Evolutionary conservation across 1,140 invertebrate genomes (phyloP).

Genomic region (Proctacanthus coquilletti): DNA sequence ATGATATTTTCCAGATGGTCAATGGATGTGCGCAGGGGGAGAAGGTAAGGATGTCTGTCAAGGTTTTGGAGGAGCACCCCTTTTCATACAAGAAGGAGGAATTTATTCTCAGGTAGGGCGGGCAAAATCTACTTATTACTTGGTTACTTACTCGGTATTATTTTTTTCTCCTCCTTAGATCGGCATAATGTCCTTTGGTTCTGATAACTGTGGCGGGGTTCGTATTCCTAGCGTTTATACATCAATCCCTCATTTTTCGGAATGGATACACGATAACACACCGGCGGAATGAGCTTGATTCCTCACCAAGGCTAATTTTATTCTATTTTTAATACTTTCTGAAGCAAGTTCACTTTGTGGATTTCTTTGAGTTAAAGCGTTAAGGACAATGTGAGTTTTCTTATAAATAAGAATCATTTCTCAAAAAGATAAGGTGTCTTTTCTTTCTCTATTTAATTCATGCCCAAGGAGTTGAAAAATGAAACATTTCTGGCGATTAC

Average conservation of each 20-base stretch:
- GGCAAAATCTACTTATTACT: not conserved
- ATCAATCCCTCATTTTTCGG: constrained; percentile 45
- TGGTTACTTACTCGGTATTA: not conserved
- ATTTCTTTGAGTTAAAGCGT: too few relatives aligned
- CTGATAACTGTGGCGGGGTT: constrained; percentile 48
- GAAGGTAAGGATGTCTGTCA: constrained; percentile 48
- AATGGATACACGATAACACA: constrained; percentile 51
- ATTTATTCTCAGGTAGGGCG: constrained; percentile 40
- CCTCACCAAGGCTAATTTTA: too few relatives aligned
- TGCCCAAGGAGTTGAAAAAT: too few relatives aligned
- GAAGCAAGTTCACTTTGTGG: too few relatives aligned
- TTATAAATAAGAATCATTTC: too few relatives aligned
- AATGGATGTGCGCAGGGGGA: constrained; percentile 50
- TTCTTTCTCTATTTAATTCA: too few relatives aligned
- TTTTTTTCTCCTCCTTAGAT: constrained; percentile 30
- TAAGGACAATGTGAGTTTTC: too few relatives aligned
- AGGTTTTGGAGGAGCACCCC: constrained; percentile 50
- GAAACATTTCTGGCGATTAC: too few relatives aligned
- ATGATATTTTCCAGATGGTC: constrained; percentile 29
- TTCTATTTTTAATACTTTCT: too few relatives aligned
- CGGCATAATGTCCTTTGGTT: constrained; percentile 55
- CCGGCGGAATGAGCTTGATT: constrained; percentile 34
- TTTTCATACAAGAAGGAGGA: constrained; percentile 39
- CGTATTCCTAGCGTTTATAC: constrained; percentile 53
- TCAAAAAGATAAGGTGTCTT: too few relatives aligned